Percentiles rank a stretch among this genome's conserved stretches.
Evolutionary conservation across 2,113 vertebrate genomes (phyloP).

Genomic region (Loxodonta africana): DNA sequence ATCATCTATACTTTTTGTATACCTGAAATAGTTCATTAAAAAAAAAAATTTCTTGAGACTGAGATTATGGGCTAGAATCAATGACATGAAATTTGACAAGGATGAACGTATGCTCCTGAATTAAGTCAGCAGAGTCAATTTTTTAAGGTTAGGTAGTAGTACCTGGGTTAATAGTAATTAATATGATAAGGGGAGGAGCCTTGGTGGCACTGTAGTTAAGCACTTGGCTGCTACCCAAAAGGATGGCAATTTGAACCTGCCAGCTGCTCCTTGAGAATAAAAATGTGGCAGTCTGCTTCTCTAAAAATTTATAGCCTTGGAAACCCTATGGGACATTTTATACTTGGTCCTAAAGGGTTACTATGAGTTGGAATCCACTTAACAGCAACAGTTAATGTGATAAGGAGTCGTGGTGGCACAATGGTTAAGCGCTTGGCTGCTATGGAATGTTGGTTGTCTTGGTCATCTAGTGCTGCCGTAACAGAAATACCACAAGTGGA

Average conservation of each 20-base stretch:
- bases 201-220: no score
- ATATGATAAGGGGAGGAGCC: neutral
- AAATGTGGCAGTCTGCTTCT: no score
- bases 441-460: no score
- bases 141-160: neutral
- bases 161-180: neutral
- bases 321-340: neutral
- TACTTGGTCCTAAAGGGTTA: neutral
- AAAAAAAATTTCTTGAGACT: neutral
- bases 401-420: no score
- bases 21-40: neutral
- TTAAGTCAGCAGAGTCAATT: neutral
- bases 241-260: no score
- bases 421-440: no score
- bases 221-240: no score
- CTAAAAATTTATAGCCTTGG: neutral
- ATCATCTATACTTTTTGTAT: neutral
- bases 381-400: no score
- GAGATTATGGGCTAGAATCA: neutral
- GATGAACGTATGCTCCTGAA: neutral
- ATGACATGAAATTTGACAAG: neutral
- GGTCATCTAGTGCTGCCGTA: no score
- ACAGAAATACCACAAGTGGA: no score
- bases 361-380: no score
- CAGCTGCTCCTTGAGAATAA: no score